Evolutionary conservation across 2,888 invertebrate genomes (phyloP).

Genomic region (Acleris literana): DNA sequence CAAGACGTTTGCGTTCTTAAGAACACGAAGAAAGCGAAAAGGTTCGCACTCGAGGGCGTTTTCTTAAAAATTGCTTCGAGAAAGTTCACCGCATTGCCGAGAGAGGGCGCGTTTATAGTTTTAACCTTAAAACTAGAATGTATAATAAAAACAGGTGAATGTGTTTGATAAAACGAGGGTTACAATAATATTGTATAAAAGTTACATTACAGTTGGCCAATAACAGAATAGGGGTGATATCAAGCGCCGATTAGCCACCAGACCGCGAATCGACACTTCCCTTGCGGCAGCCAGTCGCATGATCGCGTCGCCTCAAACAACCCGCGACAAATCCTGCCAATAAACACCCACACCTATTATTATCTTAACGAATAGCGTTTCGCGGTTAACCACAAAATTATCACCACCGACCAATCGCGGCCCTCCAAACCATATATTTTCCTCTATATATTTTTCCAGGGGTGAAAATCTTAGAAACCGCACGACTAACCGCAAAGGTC

Average conservation of each 20-base stretch:
- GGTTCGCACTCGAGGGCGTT: conserved; percentile 76
- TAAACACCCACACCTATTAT: conserved; percentile 65
- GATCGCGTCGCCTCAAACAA: conserved; percentile 50
- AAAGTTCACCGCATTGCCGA: conserved; percentile 55
- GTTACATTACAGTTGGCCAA: conserved; percentile 13
- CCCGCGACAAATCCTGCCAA: conserved; percentile 70
- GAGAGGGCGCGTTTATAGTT: conserved; percentile 67
- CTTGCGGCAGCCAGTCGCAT: conserved; percentile 30
- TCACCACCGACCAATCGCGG: conserved; percentile 71
- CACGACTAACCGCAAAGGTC: conserved; percentile 84
- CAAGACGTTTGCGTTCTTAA: conserved; percentile 75
- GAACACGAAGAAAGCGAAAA: conserved; percentile 80
- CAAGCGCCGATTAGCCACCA: conserved; percentile 20
- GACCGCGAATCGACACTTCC: conserved; percentile 35
- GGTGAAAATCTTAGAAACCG: conserved; percentile 85
- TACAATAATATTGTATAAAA: background rate
- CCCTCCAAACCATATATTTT: conserved; percentile 68
- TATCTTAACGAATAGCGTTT: conserved; percentile 79
- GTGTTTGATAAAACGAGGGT: conserved; percentile 5
- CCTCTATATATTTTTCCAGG: conserved; percentile 79
- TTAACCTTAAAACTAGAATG: conserved; percentile 36
- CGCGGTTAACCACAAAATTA: conserved; percentile 81
- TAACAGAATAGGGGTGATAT: conserved; percentile 18
- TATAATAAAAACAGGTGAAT: background rate
- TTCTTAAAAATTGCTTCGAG: conserved; percentile 71